These are phyloP conservation scores for Siniperca chuatsi DNA, from an alignment of 2,113 vertebrate species.

Conservation along the genomic window DNA sequence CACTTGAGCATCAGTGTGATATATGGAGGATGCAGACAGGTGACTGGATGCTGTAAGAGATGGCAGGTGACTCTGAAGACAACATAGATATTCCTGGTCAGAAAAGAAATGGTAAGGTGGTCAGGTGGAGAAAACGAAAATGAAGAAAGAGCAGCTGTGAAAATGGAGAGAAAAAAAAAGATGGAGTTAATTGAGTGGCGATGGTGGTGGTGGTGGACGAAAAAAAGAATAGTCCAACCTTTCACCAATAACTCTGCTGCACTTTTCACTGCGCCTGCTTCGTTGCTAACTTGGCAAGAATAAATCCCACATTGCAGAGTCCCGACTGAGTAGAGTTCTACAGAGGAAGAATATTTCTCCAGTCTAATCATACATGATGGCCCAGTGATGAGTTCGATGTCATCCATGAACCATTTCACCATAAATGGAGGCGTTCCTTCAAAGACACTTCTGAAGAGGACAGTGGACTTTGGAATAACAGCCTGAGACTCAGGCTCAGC, in stretches of 20 bases:
- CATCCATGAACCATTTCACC: conserved; percentile 95
- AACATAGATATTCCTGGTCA: conserved; percentile 40
- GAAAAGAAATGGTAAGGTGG: conserved; percentile 3
- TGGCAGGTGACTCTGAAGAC: conserved; percentile 23
- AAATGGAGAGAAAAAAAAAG: conserved; percentile 45
- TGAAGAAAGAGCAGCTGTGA: conserved; percentile 42
- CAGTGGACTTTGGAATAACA: conserved; percentile 89
- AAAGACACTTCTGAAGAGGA: conserved; percentile 89
- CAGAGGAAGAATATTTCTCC: conserved; percentile 88
- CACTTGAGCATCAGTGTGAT: conserved; percentile 46
- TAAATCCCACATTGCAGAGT: conserved; percentile 88
- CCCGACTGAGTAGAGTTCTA: conserved; percentile 91
- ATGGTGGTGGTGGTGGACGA: conserved; percentile 14
- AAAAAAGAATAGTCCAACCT: conserved; percentile 77
- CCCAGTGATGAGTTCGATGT: conserved; percentile 88
- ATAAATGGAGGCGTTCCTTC: conserved; percentile 93
- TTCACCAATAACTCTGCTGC: conserved; percentile 89
- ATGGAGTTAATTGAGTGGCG: conserved; percentile 22
- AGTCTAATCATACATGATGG: conserved; percentile 88
- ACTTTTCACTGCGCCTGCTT: conserved; percentile 91
- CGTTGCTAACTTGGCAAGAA: conserved; percentile 92
- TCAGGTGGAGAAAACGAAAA: conserved; percentile 2
- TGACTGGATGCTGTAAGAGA: conserved; percentile 30
- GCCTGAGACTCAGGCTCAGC: conserved; percentile 88
- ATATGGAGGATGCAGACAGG: conserved; percentile 34